Base-by-base conservation (phyloP, 2,888 invertebrate species). In the Candidula unifasciata region DNA sequence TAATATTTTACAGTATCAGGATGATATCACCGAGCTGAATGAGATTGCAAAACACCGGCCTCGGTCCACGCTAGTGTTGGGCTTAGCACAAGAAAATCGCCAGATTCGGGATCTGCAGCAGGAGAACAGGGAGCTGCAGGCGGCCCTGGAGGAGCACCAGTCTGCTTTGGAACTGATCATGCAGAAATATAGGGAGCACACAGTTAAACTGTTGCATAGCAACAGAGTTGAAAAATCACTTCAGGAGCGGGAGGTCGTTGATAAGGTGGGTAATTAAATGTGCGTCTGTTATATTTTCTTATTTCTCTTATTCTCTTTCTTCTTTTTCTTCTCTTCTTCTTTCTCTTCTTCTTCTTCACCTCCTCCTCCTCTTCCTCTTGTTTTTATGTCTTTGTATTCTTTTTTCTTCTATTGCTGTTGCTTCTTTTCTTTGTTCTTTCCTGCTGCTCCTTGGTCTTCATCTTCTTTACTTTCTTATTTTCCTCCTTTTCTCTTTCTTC, bases 131-230 rank as follows among this genome's bases (percentile, higher is more conserved):
- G 97, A 98, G 93, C 95, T 99, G 24, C 95, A 97, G 91, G 96
- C 96, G 82, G 96, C 97, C 27, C 94, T 99, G 76, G 98, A 98
- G 93, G 99, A 99, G 92, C 97, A 99, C 93, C 97, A 98, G 92
- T 96, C 96, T 87, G 97, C 98, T 3, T 95, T 99, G 90, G 98
- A 99, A 93, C 95, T 98, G 88, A 98, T 99, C 90, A 99, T 99
- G 99, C 96, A 97, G 86, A 99, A 99, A 94, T 99, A 99, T 93
- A 95, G 98, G 86, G 96, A 97, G 92, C 98, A 98, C 92, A 96
- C 97, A 81, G 96, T 96, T 83, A 96, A 96, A 90, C 95, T 97
- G 91, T 95, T 98, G 89, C 96, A 96, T 93, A 96, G 96, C 89
- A 96, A 96, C 68, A 95, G 96, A 90, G 96, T 97, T 88, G 95